Evolutionary conservation across 2,888 invertebrate genomes (phyloP).

Genomic region (Podotricha telesiphe): DNA sequence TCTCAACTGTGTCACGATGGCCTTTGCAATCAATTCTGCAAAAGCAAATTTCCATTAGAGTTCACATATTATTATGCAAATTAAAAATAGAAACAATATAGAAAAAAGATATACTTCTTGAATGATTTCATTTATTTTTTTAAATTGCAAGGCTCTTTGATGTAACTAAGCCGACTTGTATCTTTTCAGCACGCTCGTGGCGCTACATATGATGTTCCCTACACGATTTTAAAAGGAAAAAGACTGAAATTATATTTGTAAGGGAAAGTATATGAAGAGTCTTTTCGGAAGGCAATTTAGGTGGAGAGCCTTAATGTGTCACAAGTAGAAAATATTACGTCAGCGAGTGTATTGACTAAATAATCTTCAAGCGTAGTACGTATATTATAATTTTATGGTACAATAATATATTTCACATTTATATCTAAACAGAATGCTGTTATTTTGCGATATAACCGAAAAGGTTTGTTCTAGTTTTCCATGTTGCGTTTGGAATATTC

Average conservation of each 20-base stretch:
- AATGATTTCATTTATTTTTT: background rate
- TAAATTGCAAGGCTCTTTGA: slow-evolving; percentile 38
- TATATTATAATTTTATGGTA: background rate
- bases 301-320: slow-evolving; percentile 17
- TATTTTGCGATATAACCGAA: background rate
- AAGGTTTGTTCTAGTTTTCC: background rate
- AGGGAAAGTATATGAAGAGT: slow-evolving; percentile 28
- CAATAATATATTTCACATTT: background rate
- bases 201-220: slow-evolving; percentile 49
- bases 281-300: slow-evolving; percentile 31
- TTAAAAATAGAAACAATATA: background rate
- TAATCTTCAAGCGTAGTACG: background rate
- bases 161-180: slow-evolving; percentile 75
- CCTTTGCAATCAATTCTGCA: background rate
- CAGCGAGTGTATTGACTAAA: slow-evolving; percentile 13
- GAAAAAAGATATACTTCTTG: background rate
- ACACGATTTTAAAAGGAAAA: slow-evolving; percentile 46
- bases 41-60: background rate
- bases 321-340: slow-evolving; percentile 14
- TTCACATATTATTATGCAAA: background rate
- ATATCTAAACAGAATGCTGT: background rate
- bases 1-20: background rate
- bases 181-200: slow-evolving; percentile 50
- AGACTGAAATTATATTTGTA: slow-evolving; percentile 60
- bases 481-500: background rate